Percentiles rank a stretch among this genome's conserved stretches.
These are phyloP conservation scores for Scopus umbretta DNA, from an alignment of 2,113 vertebrate species.

Conservation along the genomic window DNA sequence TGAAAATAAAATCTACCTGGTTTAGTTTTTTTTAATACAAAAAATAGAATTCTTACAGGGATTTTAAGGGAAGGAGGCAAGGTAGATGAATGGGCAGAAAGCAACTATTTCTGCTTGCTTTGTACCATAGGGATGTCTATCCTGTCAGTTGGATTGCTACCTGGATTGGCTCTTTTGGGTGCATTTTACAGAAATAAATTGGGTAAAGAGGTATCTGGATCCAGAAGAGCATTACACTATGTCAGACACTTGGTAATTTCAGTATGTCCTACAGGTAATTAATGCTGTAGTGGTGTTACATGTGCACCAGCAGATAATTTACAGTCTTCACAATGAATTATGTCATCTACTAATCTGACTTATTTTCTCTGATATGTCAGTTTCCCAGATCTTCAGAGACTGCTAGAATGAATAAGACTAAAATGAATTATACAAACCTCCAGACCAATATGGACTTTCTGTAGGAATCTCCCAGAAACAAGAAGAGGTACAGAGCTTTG, in stretches of 20 bases:
- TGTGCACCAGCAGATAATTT: neutral
- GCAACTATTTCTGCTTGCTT: neutral
- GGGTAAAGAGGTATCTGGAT: neutral
- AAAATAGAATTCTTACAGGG: neutral
- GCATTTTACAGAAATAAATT: neutral
- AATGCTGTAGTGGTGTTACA: neutral
- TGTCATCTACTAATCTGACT: neutral
- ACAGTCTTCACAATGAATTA: neutral
- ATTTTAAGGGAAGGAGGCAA: neutral
- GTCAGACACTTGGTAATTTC: neutral
- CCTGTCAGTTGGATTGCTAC: neutral
- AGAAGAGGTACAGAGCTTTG: neutral
- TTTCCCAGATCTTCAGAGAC: neutral
- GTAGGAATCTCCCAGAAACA: neutral
- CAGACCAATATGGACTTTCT: neutral
- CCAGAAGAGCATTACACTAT: neutral
- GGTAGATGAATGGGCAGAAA: neutral
- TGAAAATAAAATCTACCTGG: neutral
- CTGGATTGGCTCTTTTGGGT: neutral
- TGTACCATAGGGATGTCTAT: neutral
- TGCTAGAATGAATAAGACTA: neutral
- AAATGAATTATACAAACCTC: neutral
- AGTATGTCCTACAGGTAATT: neutral
- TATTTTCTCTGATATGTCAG: neutral
- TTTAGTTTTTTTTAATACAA: neutral